phyloP scores from a whole-genome alignment of 2,888 invertebrate species.

The Meghimatium bilineatum region DNA sequence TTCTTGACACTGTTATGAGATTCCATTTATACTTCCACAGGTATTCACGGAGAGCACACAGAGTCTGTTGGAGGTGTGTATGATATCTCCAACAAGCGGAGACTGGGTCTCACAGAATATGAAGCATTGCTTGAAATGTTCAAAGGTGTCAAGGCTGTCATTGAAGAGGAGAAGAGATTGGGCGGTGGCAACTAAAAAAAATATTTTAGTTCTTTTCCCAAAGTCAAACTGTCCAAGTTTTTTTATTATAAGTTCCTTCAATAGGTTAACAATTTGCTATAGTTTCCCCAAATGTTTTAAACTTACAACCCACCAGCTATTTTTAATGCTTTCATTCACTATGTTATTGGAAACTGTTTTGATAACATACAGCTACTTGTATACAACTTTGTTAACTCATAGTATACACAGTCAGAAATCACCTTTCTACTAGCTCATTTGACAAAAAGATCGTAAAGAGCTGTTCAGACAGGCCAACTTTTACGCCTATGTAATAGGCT shows the following conservation, averaged over 20 bases:
- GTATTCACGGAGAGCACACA: constrained; percentile 71
- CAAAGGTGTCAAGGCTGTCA: constrained; percentile 59
- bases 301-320: background rate
- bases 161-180: constrained; percentile 49
- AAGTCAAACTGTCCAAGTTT: background rate
- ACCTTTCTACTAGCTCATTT: too few relatives aligned
- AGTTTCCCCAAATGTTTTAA: background rate
- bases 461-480: too few relatives aligned
- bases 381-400: too few relatives aligned
- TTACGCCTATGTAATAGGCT: too few relatives aligned
- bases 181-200: constrained; percentile 78
- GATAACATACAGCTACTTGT: too few relatives aligned
- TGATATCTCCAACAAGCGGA: constrained; percentile 71
- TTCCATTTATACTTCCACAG: constrained; percentile 41
- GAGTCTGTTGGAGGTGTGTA: constrained; percentile 71
- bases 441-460: too few relatives aligned
- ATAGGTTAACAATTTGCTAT: background rate
- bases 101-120: constrained; percentile 69
- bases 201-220: background rate
- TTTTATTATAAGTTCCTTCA: background rate
- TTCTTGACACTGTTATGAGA: background rate
- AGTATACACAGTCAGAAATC: too few relatives aligned
- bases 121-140: constrained; percentile 66
- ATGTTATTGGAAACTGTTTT: background rate
- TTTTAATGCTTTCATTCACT: background rate